phyloP scores from a whole-genome alignment of 2,888 invertebrate species.

The Drosophila kuntzei region DNA sequence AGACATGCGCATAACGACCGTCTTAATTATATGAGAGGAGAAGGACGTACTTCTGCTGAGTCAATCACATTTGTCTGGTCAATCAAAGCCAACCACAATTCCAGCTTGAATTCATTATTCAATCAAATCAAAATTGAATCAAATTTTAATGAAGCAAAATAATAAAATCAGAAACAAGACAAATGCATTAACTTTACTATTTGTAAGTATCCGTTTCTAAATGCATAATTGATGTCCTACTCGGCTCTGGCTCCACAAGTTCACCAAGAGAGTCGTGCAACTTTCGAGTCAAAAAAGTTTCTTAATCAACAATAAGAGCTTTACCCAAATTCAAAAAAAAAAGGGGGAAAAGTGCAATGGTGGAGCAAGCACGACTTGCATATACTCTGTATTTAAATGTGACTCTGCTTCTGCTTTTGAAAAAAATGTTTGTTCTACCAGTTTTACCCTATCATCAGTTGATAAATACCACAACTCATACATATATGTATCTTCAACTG shows the following conservation, averaged over 20 bases:
- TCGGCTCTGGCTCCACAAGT: not conserved
- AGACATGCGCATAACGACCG: constrained; percentile 17
- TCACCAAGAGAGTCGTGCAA: constrained; percentile 5
- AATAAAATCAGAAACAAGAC: constrained; percentile 53
- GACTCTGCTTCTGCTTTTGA: not conserved
- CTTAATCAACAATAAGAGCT: constrained; percentile 53
- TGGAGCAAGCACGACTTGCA: not conserved
- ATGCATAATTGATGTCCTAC: constrained; percentile 59
- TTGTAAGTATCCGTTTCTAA: constrained; percentile 29
- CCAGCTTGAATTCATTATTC: constrained; percentile 40
- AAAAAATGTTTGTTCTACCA: not conserved
- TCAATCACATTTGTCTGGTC: constrained; percentile 28
- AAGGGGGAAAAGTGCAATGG: not conserved
- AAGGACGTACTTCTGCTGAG: not conserved
- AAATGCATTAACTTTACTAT: constrained; percentile 48
- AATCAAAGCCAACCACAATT: constrained; percentile 52
- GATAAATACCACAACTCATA: too few relatives aligned
- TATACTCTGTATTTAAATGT: constrained; percentile 1
- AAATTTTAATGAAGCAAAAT: constrained; percentile 54
- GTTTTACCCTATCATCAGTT: not conserved
- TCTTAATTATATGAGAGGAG: not conserved
- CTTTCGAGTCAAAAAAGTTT: constrained; percentile 50
- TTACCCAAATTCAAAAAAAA: not conserved
- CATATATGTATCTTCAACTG: too few relatives aligned
- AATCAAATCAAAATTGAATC: constrained; percentile 54